Conservation (phyloP, 2,888 invertebrate genomes). For the Dorcus hopei region DNA sequence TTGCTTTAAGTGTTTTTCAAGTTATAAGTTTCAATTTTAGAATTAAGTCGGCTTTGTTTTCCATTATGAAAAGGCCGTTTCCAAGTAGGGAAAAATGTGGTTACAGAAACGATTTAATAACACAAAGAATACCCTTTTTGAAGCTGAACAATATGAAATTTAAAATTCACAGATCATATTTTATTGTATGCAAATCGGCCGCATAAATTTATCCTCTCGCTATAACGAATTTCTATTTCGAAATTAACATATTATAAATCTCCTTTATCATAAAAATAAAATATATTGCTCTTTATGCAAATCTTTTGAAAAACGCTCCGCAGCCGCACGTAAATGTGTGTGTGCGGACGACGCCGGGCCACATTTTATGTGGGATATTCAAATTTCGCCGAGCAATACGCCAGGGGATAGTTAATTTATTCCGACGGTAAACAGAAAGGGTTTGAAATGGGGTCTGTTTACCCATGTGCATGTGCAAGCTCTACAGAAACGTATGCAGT, state of each 20-base stretch:
- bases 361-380: background rate
- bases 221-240: slow-evolving; percentile 46
- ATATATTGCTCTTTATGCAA: slow-evolving; percentile 26
- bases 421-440: background rate
- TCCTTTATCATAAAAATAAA: slow-evolving; percentile 28
- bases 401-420: background rate
- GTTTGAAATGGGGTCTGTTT: background rate
- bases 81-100: too few species aligned
- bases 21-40: too few species aligned
- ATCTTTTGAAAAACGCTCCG: slow-evolving; percentile 21
- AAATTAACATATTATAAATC: slow-evolving; percentile 43
- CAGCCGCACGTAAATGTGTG: background rate
- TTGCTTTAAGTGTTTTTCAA: too few species aligned
- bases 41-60: too few species aligned
- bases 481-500: too few species aligned
- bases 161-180: slow-evolving; percentile 44
- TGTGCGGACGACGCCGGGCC: too few species aligned
- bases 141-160: slow-evolving; percentile 37
- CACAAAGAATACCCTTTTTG: background rate
- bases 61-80: too few species aligned
- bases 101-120: too few species aligned
- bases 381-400: background rate
- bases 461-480: too few species aligned
- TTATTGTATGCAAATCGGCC: slow-evolving; percentile 44
- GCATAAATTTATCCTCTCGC: slow-evolving; percentile 38